A percentile compares a stretch with the other conserved stretches of the same genome.
Evolutionary conservation across 2,113 vertebrate species (phyloP).

Genomic region (Bos taurus): ARS-UCD2.0 NC_037337.1:78276001-78276500

Average conservation of each 20-base stretch:
- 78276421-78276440: not conserved
- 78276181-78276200: not conserved
- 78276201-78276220: not conserved
- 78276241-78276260: not conserved
- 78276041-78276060: conserved; percentile 56
- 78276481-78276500: not conserved
- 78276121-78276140: conserved; percentile 5
- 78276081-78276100: not conserved
- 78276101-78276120: not conserved
- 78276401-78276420: not conserved
- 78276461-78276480: not conserved
- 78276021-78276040: conserved; percentile 51
- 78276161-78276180: not conserved
- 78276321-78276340: not conserved
- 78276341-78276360: not conserved
- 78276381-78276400: not conserved
- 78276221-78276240: not conserved
- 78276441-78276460: not conserved
- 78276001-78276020: conserved; percentile 40
- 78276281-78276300: not conserved
- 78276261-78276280: not conserved
- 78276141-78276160: not conserved
- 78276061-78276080: conserved; percentile 28
- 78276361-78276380: not conserved
- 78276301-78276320: not conserved